Percentiles rank a stretch among this genome's conserved stretches.
Conservation (phyloP, 1,140 invertebrate genomes). For the Plectus sambesii region DNA sequence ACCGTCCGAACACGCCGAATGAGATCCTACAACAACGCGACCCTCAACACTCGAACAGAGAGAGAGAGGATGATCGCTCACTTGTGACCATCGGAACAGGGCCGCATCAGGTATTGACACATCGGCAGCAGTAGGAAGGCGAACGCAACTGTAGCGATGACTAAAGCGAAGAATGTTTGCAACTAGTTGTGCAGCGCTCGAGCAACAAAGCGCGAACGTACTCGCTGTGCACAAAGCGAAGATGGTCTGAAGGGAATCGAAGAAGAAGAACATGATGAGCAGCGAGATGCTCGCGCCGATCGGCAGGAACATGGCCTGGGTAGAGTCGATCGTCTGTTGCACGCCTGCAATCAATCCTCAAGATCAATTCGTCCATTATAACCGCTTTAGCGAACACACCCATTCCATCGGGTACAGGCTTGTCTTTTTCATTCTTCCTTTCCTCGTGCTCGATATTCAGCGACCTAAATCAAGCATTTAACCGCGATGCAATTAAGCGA, state of each 20-base stretch:
- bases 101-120: conserved; percentile 85
- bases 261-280: conserved; percentile 96
- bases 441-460: conserved; percentile 47
- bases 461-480: conserved; percentile 46
- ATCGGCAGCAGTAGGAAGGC: conserved; percentile 87
- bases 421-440: conserved; percentile 44
- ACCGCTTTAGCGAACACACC: too few species aligned
- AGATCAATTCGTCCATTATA: too few species aligned
- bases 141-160: conserved; percentile 86
- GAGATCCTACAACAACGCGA: conserved; percentile 61
- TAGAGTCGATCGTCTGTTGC: conserved; percentile 83
- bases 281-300: conserved; percentile 86
- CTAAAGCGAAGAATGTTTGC: conserved; percentile 49
- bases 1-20: conserved; percentile 74
- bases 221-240: conserved; percentile 94
- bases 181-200: background rate
- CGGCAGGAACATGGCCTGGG: conserved; percentile 90
- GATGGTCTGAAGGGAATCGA: conserved; percentile 91
- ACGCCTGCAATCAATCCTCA: conserved; percentile 58
- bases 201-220: conserved; percentile 49
- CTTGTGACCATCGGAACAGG: conserved; percentile 62
- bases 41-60: background rate
- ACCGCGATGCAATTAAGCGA: too few species aligned
- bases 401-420: conserved; percentile 23
- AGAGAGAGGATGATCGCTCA: background rate